Conservation (phyloP, 2,888 invertebrate species). For the Sinelater perroti region DNA sequence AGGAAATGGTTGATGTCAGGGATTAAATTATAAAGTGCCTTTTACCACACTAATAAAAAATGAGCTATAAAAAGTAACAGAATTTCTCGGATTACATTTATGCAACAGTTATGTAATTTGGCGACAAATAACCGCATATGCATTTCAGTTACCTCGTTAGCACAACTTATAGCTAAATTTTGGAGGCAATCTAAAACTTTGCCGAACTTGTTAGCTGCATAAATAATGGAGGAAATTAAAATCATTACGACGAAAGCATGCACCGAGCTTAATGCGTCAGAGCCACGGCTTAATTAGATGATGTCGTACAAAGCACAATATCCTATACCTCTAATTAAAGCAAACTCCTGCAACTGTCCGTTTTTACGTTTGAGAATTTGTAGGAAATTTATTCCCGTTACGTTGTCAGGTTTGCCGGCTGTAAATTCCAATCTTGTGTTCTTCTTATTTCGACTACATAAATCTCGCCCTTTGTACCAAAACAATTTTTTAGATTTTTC, state of each 20-base stretch:
- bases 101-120: too few relatives aligned
- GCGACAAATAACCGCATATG: too few relatives aligned
- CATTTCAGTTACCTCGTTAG: neutral
- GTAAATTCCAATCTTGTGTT: slow-evolving; percentile 32
- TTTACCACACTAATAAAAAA: too few relatives aligned
- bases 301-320: slow-evolving; percentile 9
- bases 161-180: slow-evolving; percentile 13
- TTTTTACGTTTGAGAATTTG: slow-evolving; percentile 9
- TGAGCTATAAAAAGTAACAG: too few relatives aligned
- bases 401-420: slow-evolving; percentile 17
- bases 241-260: slow-evolving; percentile 18
- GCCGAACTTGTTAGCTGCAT: slow-evolving; percentile 17
- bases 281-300: slow-evolving; percentile 22
- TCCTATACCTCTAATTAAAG: slow-evolving; percentile 20
- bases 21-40: too few relatives aligned
- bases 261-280: slow-evolving; percentile 13
- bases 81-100: neutral
- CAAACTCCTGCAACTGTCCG: neutral
- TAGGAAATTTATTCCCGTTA: slow-evolving; percentile 28
- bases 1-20: too few relatives aligned
- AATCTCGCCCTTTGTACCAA: slow-evolving; percentile 27
- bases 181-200: slow-evolving; percentile 17
- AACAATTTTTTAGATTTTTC: slow-evolving; percentile 20
- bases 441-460: slow-evolving; percentile 20
- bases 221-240: slow-evolving; percentile 24